These are phyloP conservation scores for Drosophila setosimentum DNA, from an alignment of 2,888 invertebrate species.

Conservation along the genomic window DNA sequence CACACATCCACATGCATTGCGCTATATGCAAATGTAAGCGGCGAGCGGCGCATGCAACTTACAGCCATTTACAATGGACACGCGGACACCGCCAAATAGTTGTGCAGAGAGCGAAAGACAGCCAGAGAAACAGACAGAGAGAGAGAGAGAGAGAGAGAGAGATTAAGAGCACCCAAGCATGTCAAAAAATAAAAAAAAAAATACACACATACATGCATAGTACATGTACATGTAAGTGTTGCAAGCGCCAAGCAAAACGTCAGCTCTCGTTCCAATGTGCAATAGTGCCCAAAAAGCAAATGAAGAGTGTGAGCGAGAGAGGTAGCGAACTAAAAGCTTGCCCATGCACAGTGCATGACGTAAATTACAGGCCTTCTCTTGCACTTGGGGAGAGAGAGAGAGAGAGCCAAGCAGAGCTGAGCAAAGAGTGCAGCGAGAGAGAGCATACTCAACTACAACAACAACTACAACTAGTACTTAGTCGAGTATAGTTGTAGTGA, in stretches of 20 bases:
- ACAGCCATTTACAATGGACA: conserved; percentile 63
- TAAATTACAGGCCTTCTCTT: conserved; percentile 72
- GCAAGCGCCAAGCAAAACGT: conserved; percentile 38
- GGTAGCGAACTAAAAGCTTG: conserved; percentile 22
- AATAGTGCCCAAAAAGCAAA: conserved; percentile 21
- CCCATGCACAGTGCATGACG: conserved; percentile 49
- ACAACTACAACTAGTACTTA: conserved; percentile 26
- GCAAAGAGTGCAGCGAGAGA: conserved; percentile 24
- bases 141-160: conserved; percentile 28
- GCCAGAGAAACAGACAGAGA: conserved; percentile 17
- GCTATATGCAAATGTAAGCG: conserved; percentile 63
- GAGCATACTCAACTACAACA: conserved; percentile 34
- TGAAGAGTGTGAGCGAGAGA: conserved; percentile 14
- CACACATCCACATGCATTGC: conserved; percentile 16
- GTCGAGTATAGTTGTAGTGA: conserved; percentile 14
- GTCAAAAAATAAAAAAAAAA: conserved; percentile 2
- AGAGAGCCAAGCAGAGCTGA: conserved; percentile 2
- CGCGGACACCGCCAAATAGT: conserved; percentile 16
- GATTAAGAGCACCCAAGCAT: conserved; percentile 50
- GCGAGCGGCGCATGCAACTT: conserved; percentile 72
- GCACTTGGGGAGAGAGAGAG: conserved; percentile 67
- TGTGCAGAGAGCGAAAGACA: conserved; percentile 21
- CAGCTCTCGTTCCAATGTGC: conserved; percentile 8
- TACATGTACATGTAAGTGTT: conserved; percentile 25
- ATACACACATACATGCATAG: conserved; percentile 2